Conservation (phyloP, 1,140 invertebrate species). For the Tachypleus tridentatus region DNA sequence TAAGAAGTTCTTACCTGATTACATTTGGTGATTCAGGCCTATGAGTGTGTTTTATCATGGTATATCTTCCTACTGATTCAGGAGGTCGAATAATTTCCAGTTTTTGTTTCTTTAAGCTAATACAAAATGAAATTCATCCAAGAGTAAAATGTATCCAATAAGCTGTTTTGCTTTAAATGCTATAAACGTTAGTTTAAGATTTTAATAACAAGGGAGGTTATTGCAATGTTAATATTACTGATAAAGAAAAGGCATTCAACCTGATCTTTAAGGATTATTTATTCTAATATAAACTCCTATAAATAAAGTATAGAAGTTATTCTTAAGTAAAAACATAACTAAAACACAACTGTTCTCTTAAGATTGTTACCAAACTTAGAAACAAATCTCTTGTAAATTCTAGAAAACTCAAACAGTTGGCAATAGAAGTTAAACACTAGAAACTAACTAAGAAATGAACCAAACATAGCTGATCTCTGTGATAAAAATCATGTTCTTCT, state of each 20-base stretch:
- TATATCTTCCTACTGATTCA: conserved; percentile 21
- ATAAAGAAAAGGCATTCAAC: conserved; percentile 1
- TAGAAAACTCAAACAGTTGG: too few species aligned
- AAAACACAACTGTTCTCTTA: too few species aligned
- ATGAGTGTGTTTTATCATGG: conserved; percentile 22
- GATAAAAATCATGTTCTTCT: too few species aligned
- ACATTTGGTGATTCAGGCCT: conserved; percentile 21
- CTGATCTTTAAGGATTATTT: background rate
- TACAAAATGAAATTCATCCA: conserved; percentile 5
- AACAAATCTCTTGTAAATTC: too few species aligned
- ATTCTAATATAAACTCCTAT: too few species aligned
- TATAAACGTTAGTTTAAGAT: background rate
- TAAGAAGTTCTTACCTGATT: conserved; percentile 15
- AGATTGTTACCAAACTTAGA: too few species aligned
- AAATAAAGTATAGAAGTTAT: too few species aligned
- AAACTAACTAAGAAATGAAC: too few species aligned
- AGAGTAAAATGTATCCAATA: conserved; percentile 4
- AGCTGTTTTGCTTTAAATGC: background rate
- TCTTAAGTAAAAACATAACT: too few species aligned
- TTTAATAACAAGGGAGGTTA: background rate
- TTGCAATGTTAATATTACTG: background rate
- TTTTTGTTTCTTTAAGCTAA: conserved; percentile 21
- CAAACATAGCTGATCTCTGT: too few species aligned
- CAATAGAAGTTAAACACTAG: too few species aligned
- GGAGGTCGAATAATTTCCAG: conserved; percentile 20